These are phyloP conservation scores for Merluccius polli DNA, from an alignment of 2,797 vertebrate genomes.

Conservation along the genomic window DNA sequence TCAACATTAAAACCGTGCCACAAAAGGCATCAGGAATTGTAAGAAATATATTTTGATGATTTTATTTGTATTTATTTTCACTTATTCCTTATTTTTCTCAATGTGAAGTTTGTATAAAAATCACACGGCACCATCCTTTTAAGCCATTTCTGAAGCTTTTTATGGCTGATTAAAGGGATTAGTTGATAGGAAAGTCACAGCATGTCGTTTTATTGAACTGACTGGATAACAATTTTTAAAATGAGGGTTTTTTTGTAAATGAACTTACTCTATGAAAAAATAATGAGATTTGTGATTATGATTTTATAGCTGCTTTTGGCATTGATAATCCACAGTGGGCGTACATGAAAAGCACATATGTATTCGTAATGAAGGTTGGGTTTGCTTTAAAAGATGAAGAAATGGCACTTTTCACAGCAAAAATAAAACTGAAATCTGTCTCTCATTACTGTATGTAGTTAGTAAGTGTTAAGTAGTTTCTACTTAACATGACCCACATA, in stretches of 20 bases:
- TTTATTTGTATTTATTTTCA: no score
- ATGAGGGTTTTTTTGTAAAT: conserved; percentile 8
- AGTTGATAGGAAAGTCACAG: background rate
- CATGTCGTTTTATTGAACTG: background rate
- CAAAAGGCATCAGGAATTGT: background rate
- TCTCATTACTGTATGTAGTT: background rate
- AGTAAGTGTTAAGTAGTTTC: no score
- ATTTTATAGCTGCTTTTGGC: conserved; percentile 62
- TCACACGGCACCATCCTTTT: conserved; percentile 9
- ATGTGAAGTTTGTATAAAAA: conserved; percentile 6
- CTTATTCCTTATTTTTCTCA: background rate
- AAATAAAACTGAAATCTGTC: background rate
- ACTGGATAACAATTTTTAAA: conserved; percentile 7
- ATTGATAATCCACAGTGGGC: conserved; percentile 45
- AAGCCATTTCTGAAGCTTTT: conserved; percentile 30
- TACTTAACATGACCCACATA: conserved; percentile 14
- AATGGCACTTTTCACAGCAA: background rate
- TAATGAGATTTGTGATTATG: conserved; percentile 54
- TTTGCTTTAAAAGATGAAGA: conserved; percentile 23
- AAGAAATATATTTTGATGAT: background rate
- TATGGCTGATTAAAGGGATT: conserved; percentile 4
- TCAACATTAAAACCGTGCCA: background rate
- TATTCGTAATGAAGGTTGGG: conserved; percentile 47
- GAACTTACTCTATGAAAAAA: conserved; percentile 58
- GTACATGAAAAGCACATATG: conserved; percentile 44